Percentiles rank a stretch among this genome's conserved stretches.
These are phyloP conservation scores for Campoletis raptor DNA, from an alignment of 2,888 invertebrate species.

Conservation along the genomic window DNA sequence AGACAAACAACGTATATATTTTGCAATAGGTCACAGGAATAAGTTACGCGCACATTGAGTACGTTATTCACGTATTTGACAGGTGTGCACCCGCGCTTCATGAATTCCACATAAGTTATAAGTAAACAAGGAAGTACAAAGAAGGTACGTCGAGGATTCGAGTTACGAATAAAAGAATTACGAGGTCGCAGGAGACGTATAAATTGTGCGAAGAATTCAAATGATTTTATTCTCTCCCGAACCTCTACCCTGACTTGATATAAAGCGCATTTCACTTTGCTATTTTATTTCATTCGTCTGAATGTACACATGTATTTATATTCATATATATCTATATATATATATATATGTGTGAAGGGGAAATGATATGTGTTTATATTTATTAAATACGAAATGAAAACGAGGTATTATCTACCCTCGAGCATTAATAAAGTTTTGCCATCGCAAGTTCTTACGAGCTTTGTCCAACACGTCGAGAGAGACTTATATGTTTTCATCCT, in stretches of 20 bases:
- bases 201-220: slow-evolving; percentile 57
- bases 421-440: slow-evolving; percentile 59
- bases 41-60: background rate
- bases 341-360: background rate
- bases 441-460: slow-evolving; percentile 22
- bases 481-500: slow-evolving; percentile 6
- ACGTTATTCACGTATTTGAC: slow-evolving; percentile 48
- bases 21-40: slow-evolving; percentile 20
- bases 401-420: slow-evolving; percentile 50
- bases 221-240: slow-evolving; percentile 51
- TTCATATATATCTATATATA: background rate
- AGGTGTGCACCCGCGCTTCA: slow-evolving; percentile 52
- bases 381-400: slow-evolving; percentile 38
- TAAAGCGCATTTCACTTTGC: slow-evolving; percentile 14
- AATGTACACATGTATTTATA: background rate
- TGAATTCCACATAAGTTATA: slow-evolving; percentile 34
- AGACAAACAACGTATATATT: background rate
- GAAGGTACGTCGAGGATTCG: slow-evolving; percentile 22
- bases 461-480: slow-evolving; percentile 22
- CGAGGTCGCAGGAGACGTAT: slow-evolving; percentile 48
- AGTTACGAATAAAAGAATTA: slow-evolving; percentile 49
- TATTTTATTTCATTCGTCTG: slow-evolving; percentile 2
- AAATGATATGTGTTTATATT: background rate
- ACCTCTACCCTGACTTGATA: slow-evolving; percentile 30
- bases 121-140: slow-evolving; percentile 36